Conservation (phyloP, 1,140 invertebrate species). For the Drosophila elegans region DNA sequence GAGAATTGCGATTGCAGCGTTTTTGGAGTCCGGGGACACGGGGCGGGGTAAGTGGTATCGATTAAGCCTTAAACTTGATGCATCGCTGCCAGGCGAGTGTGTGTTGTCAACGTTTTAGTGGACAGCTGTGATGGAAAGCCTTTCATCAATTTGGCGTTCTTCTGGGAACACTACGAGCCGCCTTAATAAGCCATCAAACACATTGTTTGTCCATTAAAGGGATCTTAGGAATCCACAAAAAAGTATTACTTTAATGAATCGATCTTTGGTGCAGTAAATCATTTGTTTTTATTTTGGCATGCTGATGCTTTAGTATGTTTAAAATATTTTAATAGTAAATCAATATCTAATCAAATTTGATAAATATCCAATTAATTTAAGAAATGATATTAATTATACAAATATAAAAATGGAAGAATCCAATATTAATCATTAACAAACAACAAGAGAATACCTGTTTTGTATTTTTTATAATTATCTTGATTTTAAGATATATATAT, state of each 20-base stretch:
- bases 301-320: not conserved
- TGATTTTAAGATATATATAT: too few species aligned
- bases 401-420: too few species aligned
- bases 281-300: not conserved
- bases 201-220: constrained; percentile 11
- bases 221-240: not conserved
- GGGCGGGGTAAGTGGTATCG: constrained; percentile 70
- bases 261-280: not conserved
- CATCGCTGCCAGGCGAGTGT: constrained; percentile 26
- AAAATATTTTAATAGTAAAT: not conserved
- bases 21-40: not conserved
- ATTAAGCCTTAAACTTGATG: constrained; percentile 76
- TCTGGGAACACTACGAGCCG: constrained; percentile 16
- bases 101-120: constrained; percentile 49
- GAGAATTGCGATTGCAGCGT: constrained; percentile 53
- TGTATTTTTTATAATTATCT: too few species aligned
- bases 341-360: not conserved
- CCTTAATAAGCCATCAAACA: constrained; percentile 62
- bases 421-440: too few species aligned
- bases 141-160: constrained; percentile 49
- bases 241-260: not conserved
- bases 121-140: constrained; percentile 46
- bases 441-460: too few species aligned
- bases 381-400: too few species aligned
- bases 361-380: too few species aligned